A percentile compares a stretch with the other conserved stretches of the same genome.
These are phyloP conservation scores for Lepilemur septentrionalis DNA, from an alignment of 2,797 vertebrate species.

Conservation along the genomic window DNA sequence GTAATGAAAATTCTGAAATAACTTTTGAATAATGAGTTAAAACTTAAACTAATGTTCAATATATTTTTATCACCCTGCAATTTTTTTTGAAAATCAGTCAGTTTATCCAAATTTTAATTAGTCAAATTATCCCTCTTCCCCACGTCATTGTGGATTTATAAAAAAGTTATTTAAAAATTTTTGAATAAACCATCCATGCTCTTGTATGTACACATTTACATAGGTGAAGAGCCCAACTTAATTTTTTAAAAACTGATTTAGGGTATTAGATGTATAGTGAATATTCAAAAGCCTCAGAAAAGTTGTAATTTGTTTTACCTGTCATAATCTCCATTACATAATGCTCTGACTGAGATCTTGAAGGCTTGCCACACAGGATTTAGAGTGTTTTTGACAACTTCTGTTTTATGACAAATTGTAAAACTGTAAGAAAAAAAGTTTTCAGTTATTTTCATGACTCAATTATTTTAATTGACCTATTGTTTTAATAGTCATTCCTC, in stretches of 20 bases:
- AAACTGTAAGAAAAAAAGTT: slow-evolving; percentile 80
- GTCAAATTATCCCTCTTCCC: background rate
- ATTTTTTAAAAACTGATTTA: background rate
- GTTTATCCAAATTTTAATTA: background rate
- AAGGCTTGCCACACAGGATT: slow-evolving; percentile 98
- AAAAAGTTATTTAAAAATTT: background rate
- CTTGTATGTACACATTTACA: background rate
- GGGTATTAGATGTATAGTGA: background rate
- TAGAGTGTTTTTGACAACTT: slow-evolving; percentile 97
- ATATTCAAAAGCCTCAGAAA: background rate
- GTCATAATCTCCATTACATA: slow-evolving; percentile 97
- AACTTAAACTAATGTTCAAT: background rate
- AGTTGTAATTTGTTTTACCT: slow-evolving; percentile 83
- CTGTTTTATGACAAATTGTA: slow-evolving; percentile 98
- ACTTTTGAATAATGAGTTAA: background rate
- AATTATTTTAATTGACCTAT: background rate
- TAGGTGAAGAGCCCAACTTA: background rate
- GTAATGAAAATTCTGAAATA: background rate
- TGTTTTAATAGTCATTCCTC: background rate
- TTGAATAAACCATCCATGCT: background rate
- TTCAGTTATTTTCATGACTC: slow-evolving; percentile 11
- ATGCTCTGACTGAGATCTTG: slow-evolving; percentile 95
- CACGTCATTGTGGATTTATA: background rate
- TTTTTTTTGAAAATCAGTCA: background rate
- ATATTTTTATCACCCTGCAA: background rate